These are phyloP conservation scores for Pammene fasciana DNA, from an alignment of 2,888 invertebrate species.

Conservation along the genomic window DNA sequence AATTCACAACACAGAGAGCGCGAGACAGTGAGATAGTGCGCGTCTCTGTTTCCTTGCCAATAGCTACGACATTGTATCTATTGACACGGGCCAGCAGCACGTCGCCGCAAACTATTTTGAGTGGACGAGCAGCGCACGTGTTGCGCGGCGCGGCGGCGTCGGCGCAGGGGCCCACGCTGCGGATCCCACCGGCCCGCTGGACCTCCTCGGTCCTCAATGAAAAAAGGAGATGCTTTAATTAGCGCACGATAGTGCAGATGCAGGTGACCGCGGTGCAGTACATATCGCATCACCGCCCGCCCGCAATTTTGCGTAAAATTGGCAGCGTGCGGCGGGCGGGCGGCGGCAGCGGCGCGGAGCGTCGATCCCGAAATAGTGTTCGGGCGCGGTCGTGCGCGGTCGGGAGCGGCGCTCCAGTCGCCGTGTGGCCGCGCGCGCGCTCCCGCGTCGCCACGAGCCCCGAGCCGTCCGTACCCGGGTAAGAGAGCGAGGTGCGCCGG, in stretches of 20 bases:
- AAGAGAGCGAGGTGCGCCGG: constrained; percentile 63
- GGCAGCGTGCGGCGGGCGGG: constrained; percentile 81
- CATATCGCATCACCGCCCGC: constrained; percentile 83
- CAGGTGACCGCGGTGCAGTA: constrained; percentile 70
- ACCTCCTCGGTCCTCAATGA: constrained; percentile 60
- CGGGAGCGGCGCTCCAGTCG: constrained; percentile 80
- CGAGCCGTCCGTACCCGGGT: constrained; percentile 69
- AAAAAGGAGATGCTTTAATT: constrained; percentile 57
- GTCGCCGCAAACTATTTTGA: constrained; percentile 72
- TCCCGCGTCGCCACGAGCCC: constrained; percentile 77
- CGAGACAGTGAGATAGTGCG: constrained; percentile 83
- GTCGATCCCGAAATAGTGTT: constrained; percentile 83
- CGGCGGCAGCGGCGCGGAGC: constrained; percentile 76
- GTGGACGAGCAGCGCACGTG: constrained; percentile 65
- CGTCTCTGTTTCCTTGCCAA: constrained; percentile 81
- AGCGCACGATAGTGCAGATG: constrained; percentile 59
- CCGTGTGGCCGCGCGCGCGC: constrained; percentile 82
- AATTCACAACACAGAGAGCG: constrained; percentile 82
- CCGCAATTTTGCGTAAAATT: constrained; percentile 84
- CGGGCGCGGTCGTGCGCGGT: constrained; percentile 78
- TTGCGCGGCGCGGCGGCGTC: constrained; percentile 45
- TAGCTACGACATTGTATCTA: constrained; percentile 81
- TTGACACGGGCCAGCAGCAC: constrained; percentile 74
- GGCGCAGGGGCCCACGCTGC: constrained; percentile 43
- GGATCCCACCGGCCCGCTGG: constrained; percentile 33